Conservation (phyloP, 2,113 vertebrate species). For the Prunella fulvescens region DNA sequence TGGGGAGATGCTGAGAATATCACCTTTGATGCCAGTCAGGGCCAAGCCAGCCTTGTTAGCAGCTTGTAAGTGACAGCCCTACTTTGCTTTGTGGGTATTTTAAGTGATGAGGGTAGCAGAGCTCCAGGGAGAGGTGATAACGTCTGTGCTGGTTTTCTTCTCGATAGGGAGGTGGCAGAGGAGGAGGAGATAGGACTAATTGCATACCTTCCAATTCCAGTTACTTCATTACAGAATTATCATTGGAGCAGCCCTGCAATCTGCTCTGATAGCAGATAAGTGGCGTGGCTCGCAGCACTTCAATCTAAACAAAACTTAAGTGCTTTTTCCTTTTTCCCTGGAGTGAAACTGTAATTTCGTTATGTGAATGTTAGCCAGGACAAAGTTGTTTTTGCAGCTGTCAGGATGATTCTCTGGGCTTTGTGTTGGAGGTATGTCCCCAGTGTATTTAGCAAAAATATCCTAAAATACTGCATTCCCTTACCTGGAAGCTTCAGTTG, state of each 20-base stretch:
- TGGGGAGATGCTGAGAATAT: background rate
- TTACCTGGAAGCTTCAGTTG: background rate
- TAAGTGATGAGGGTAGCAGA: constrained; percentile 21
- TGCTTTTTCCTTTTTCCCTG: constrained; percentile 47
- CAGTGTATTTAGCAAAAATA: background rate
- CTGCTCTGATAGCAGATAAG: constrained; percentile 50
- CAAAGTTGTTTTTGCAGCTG: background rate
- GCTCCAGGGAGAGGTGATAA: constrained; percentile 22
- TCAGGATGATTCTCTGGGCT: background rate
- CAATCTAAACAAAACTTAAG: constrained; percentile 43
- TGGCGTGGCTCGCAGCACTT: constrained; percentile 7
- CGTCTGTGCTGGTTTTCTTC: background rate
- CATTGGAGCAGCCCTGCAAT: background rate
- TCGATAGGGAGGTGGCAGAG: background rate
- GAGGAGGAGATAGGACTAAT: constrained; percentile 22
- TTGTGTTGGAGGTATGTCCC: background rate
- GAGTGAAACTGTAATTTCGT: constrained; percentile 26
- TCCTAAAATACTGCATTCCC: background rate
- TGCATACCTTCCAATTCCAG: constrained; percentile 34
- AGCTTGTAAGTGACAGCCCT: constrained; percentile 10
- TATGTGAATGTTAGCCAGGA: background rate
- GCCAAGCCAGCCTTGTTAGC: constrained; percentile 5
- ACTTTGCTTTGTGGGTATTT: constrained; percentile 39
- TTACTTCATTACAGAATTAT: constrained; percentile 43
- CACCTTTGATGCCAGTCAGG: background rate